Evolutionary conservation across 2,113 vertebrate genomes (phyloP), one percentile per base, ranked within the genome.

Genomic region (Hepsetus odoe): DNA sequence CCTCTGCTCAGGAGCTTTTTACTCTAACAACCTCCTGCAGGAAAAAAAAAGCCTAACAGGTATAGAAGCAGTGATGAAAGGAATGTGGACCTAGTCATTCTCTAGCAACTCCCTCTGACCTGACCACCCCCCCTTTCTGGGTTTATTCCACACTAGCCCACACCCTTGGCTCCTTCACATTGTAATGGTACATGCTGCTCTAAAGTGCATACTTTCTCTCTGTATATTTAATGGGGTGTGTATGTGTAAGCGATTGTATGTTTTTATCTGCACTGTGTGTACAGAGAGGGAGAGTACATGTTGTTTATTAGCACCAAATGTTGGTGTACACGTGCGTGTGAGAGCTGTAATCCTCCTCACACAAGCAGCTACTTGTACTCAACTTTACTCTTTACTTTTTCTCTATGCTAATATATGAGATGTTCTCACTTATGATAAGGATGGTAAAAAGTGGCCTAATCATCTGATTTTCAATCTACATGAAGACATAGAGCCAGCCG

Each of bases 141-240:
- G n/a, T 55, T 22, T 0, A 3, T 55, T 8, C 51, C 51, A 24
- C 9, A 4, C 5, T 11, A 22, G n/a, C 9, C 22, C 51, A 55
- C 51, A 55, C 51, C 51, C 51, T 55, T n/a, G n/a, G n/a, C 51
- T 53, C 4, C 51, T 55, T 22, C 20, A 24, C 8, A 20, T 1
- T 55, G 51, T 55, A 22, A 4, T 38, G 33, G n/a, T n/a, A 65
- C 12, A 20, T 5, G 61, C 0, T 38, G 32, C 8, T 65, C 8
- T 65, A 38, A 38, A 38, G n/a, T 7, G 10, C 61, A 65, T 65
- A 38, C 32, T 65, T 64, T 64, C 24, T 33, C 16, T 22, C 16
- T 38, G 61, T 65, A 33, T 65, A 38, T 65, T 65, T 65, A 65
- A 38, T 16, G 35, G 61, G 61, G 61, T 35, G 61, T 65, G 61